phyloP scores from a whole-genome alignment of 2,797 vertebrate species.

The Cichlasoma orientale region DNA sequence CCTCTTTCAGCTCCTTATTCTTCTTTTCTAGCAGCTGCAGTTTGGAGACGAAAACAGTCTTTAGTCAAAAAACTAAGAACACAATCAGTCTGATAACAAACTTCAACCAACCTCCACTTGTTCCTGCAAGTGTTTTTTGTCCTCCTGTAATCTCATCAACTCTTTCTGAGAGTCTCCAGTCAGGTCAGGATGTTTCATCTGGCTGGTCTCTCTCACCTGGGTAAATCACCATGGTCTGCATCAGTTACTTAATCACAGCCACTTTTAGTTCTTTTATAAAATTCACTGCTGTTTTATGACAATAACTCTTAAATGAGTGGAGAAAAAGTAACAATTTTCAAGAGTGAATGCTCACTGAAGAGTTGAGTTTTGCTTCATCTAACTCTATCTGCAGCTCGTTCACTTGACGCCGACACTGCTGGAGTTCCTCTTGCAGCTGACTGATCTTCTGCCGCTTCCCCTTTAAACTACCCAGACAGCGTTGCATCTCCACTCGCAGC shows the following conservation, averaged over 20 bases:
- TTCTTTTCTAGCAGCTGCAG: slow-evolving; percentile 75
- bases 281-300: background rate
- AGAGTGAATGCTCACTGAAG: slow-evolving; percentile 69
- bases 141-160: slow-evolving; percentile 79
- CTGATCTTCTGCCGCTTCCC: slow-evolving; percentile 87
- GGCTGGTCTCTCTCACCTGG: slow-evolving; percentile 77
- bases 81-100: background rate
- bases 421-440: slow-evolving; percentile 85
- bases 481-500: slow-evolving; percentile 88
- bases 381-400: slow-evolving; percentile 78
- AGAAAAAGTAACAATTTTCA: background rate
- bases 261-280: background rate
- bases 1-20: slow-evolving; percentile 85
- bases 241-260: background rate
- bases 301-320: too few species aligned
- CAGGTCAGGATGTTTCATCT: slow-evolving; percentile 61
- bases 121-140: slow-evolving; percentile 82
- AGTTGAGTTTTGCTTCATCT: slow-evolving; percentile 74
- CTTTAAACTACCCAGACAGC: slow-evolving; percentile 87
- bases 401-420: slow-evolving; percentile 62
- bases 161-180: slow-evolving; percentile 78
- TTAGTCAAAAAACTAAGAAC: background rate
- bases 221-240: background rate
- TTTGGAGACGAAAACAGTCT: background rate
- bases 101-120: slow-evolving; percentile 83